phyloP scores from a whole-genome alignment of 2,888 invertebrate genomes.

The Entomobrya multifasciata region DNA sequence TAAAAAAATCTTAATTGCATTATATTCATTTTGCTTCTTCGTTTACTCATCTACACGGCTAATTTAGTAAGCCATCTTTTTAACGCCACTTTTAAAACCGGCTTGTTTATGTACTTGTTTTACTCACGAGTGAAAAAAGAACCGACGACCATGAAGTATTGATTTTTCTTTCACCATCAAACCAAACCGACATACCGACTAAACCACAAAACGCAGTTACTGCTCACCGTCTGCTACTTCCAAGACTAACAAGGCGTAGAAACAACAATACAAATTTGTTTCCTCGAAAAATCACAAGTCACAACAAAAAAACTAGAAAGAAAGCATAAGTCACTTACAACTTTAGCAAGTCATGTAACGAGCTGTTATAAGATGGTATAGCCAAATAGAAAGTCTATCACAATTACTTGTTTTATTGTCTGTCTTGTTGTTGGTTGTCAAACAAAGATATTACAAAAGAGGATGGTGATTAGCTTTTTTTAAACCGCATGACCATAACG shows the following conservation, averaged over 20 bases:
- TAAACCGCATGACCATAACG: slow-evolving; percentile 44
- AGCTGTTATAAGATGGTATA: background rate
- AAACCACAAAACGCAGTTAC: slow-evolving; percentile 46
- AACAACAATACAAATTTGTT: slow-evolving; percentile 46
- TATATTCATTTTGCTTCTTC: slow-evolving; percentile 39
- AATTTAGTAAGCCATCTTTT: slow-evolving; percentile 33
- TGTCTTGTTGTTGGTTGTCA: slow-evolving; percentile 44
- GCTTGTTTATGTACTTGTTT: slow-evolving; percentile 38
- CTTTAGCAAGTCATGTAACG: slow-evolving; percentile 44
- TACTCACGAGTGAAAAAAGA: background rate
- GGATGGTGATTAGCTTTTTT: slow-evolving; percentile 42
- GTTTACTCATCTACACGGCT: too few relatives aligned
- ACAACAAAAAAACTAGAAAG: too few relatives aligned
- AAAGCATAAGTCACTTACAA: slow-evolving; percentile 42
- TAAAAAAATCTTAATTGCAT: slow-evolving; percentile 40
- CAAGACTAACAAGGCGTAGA: slow-evolving; percentile 61
- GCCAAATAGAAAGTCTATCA: slow-evolving; percentile 32
- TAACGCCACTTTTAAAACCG: slow-evolving; percentile 29
- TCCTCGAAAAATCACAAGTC: slow-evolving; percentile 38
- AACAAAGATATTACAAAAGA: slow-evolving; percentile 26
- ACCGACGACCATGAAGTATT: slow-evolving; percentile 57
- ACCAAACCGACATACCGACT: too few relatives aligned
- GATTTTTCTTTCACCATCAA: slow-evolving; percentile 63
- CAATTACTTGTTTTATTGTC: slow-evolving; percentile 1
- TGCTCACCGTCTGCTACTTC: slow-evolving; percentile 66